These are phyloP conservation scores for Capitella teleta DNA, from an alignment of 1,140 invertebrate genomes.

Conservation along the genomic window DNA sequence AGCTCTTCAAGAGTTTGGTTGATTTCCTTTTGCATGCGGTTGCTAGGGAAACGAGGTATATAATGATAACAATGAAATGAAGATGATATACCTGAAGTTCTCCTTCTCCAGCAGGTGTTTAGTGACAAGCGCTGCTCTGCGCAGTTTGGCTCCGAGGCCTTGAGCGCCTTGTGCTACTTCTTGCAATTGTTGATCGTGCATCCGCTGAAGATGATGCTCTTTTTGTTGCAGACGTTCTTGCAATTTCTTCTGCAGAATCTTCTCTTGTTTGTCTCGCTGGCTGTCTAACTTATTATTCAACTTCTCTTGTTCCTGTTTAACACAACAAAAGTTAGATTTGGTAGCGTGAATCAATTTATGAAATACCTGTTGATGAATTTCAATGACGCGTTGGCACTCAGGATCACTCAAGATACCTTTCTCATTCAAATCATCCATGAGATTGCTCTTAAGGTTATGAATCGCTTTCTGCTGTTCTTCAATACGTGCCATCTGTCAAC, in stretches of 20 bases:
- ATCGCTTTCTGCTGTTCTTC: slow-evolving; percentile 38
- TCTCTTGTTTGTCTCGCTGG: slow-evolving; percentile 27
- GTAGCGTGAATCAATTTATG: not conserved
- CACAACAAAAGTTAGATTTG: no score
- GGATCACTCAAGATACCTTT: slow-evolving; percentile 27
- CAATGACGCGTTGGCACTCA: slow-evolving; percentile 28
- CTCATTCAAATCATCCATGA: slow-evolving; percentile 35
- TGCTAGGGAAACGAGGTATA: slow-evolving; percentile 17
- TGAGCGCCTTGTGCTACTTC: slow-evolving; percentile 14
- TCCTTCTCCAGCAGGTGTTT: slow-evolving; percentile 34
- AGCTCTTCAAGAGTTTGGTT: slow-evolving; percentile 27
- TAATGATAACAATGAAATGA: no score
- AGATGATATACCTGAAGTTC: slow-evolving; percentile 28
- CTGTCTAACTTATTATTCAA: slow-evolving; percentile 26
- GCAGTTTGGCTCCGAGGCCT: slow-evolving; percentile 26
- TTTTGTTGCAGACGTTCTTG: slow-evolving; percentile 20
- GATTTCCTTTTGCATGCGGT: slow-evolving; percentile 26
- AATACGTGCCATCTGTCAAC: slow-evolving; percentile 27
- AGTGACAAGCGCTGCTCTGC: slow-evolving; percentile 20
- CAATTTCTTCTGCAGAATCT: slow-evolving; percentile 25
- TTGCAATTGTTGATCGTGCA: slow-evolving; percentile 24
- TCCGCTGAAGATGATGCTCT: slow-evolving; percentile 21
- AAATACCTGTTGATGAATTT: slow-evolving; percentile 27
- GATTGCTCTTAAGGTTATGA: slow-evolving; percentile 30
- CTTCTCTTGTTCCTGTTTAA: slow-evolving; percentile 30